Base-by-base conservation (phyloP, 2,113 vertebrate genomes). In the Galemys pyrenaicus region DNA sequence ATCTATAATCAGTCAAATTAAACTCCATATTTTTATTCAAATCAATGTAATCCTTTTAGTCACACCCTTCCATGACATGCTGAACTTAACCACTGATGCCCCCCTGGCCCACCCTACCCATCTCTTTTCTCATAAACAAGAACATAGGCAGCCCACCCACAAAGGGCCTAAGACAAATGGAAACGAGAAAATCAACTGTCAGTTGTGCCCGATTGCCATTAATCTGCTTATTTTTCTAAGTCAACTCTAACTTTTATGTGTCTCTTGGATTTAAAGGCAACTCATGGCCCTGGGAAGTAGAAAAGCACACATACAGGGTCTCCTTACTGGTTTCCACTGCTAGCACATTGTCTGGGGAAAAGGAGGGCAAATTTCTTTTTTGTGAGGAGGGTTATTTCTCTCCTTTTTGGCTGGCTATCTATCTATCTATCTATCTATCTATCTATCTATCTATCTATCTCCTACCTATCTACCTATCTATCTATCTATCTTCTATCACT, bases 1-100 rank as follows among this genome's bases (percentile, higher is more conserved):
- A 96, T 65, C 28, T 87, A 67, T 5, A 39, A 87, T 56, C 46
- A 84, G 92, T 46, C 65, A 77, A 84, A 85, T 96, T 84, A 89
- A 89, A 87, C 49, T 64, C 32, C n/a, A 44, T 49, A 46, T 83
- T 81, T 74, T 94, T 64, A 89, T 91, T 86, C 58, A 74, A 56
- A 75, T 65, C 49, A 65, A 9, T 37, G 35, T 9, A 82, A 39
- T 37, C 91, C 37, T 86, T 82, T 78, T n/a, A 46, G 74, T 92
- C 30, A 64, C n/a, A 1, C 4, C 20, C 37, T 81, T 92, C 58
- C 12, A 2, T 24, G 41, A 77, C 64, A 84, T 12, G 35, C 16
- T 24, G 1, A 67, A 46, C 46, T 65, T 39, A 24, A 62, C 15
- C 11, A 0, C 6, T 37, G 20, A 46, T 74, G 39, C 1, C 22